A percentile compares a stretch with the other conserved stretches of the same genome.
Conservation (phyloP, 2,888 invertebrate species). For the Drosophila bunnanda region DNA sequence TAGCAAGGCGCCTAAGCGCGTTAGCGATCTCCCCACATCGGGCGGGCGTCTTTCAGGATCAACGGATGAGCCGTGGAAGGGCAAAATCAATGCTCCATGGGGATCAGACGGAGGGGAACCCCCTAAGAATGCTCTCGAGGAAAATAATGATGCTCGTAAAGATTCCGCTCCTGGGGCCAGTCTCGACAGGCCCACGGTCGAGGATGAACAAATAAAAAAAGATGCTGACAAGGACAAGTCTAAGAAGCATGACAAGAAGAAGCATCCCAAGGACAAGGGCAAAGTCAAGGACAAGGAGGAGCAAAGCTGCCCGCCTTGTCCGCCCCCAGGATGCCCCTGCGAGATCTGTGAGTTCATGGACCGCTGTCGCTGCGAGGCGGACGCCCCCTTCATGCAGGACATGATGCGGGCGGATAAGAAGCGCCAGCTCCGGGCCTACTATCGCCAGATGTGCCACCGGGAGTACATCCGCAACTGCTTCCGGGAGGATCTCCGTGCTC, state of each 20-base stretch:
- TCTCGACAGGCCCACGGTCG: background rate
- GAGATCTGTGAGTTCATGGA: conserved; percentile 29
- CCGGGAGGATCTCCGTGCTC: conserved; percentile 3
- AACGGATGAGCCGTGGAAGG: background rate
- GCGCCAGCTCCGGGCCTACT: conserved; percentile 28
- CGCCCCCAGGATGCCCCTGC: conserved; percentile 31
- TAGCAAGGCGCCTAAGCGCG: no score
- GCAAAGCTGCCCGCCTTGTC: background rate
- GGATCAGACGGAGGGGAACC: background rate
- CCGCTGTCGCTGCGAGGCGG: conserved; percentile 5
- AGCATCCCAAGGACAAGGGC: background rate
- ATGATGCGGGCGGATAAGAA: conserved; percentile 32
- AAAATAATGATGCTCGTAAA: background rate
- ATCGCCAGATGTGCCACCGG: conserved; percentile 21
- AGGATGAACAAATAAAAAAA: background rate
- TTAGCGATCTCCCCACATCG: no score
- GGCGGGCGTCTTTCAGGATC: background rate
- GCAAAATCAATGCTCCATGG: background rate
- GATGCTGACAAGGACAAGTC: background rate
- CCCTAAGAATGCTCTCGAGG: background rate
- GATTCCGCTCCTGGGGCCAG: no score
- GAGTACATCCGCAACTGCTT: conserved; percentile 4
- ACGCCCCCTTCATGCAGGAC: conserved; percentile 39
- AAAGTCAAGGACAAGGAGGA: background rate
- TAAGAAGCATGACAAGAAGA: background rate